Evolutionary conservation across 64 coral and sea anemone genomes (phyloP).

Genomic region (Hydrozoanthus tunicans): DNA sequence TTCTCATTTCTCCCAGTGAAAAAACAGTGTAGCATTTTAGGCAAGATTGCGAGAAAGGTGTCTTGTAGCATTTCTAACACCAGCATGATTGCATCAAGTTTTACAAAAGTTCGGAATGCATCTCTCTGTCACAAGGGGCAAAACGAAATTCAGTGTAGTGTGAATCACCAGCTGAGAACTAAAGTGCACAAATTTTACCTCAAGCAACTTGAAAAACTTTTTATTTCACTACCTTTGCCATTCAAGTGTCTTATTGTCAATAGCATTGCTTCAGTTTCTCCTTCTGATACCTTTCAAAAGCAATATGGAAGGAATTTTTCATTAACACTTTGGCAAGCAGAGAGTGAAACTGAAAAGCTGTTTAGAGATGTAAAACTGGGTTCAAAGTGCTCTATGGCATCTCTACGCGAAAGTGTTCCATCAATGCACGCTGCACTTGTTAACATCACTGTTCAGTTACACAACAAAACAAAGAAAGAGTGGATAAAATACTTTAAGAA

Average conservation of each 20-base stretch:
- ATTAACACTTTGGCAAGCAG: slow-evolving; percentile 35
- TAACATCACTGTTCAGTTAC: slow-evolving; percentile 72
- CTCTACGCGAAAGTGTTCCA: neutral
- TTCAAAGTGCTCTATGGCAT: slow-evolving; percentile 15
- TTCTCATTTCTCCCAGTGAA: slow-evolving; percentile 58
- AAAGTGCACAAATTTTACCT: slow-evolving; percentile 24
- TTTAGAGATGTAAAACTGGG: slow-evolving; percentile 41
- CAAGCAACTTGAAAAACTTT: slow-evolving; percentile 39
- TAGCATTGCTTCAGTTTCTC: slow-evolving; percentile 49
- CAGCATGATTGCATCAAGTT: slow-evolving; percentile 36
- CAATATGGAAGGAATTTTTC: neutral
- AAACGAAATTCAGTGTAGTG: neutral
- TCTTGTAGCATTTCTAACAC: slow-evolving; percentile 52
- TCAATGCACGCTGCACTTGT: slow-evolving; percentile 34
- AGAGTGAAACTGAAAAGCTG: slow-evolving; percentile 27
- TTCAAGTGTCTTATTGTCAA: slow-evolving; percentile 78
- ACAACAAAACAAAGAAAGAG: neutral
- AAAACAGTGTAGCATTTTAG: slow-evolving; percentile 60
- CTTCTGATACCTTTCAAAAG: neutral
- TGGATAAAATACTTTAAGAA: slow-evolving; percentile 64
- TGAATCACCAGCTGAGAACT: neutral
- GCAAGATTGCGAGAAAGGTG: slow-evolving; percentile 32
- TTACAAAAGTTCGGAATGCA: slow-evolving; percentile 39
- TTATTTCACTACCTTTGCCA: slow-evolving; percentile 51
- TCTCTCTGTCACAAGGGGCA: neutral